Base-by-base conservation (phyloP, 92 coral and sea anemone species). In the Actinostola sp. region DNA sequence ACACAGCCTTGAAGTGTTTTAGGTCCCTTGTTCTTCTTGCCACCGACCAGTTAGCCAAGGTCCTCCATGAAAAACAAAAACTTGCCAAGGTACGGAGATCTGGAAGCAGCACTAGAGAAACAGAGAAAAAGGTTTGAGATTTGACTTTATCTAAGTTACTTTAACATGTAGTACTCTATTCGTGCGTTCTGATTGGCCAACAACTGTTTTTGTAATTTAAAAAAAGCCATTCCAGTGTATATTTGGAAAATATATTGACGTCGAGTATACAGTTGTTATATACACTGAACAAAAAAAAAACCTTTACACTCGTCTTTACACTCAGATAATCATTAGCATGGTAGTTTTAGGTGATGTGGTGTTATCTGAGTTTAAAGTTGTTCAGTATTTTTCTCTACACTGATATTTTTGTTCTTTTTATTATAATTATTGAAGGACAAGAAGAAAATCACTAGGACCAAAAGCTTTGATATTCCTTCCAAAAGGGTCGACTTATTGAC, bases 11-110 rank as follows among this genome's bases (percentile, higher is more conserved):
- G 13, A 88, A 87, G 51, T 87, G 97, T 62, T 87, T 90, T 63
- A 80, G 89, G 31, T 90, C 92, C 14, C 92, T 90, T 13, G 87
- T 90, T 55, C 80, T 70, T 36, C 56, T 90, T 30, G 97, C 97
- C 0, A 83, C 81, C 24, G 91, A 87, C 8, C 97, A 90, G 71
- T 80, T 90, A 14, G 63, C 68, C 44, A 79, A 76, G 59, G 84
- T 90, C 15, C 52, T 55, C 17, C 34, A 70, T 45, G 97, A 90
- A 67, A 86, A 83, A 70, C 81, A 79, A 48, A 82, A 71, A 17
- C 69, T 90, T 9, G 80, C 89, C 24, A 61, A 78, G 29, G 31
- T 79, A 33, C 32, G 71, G 14, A 36, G 66, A 25, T 44, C 55
- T 0, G 77, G 27, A 17, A 57, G 33, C 39, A 57, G 19, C 63